Base-by-base conservation (phyloP, 2,888 invertebrate species). In the Hydropsyche betteni region DNA sequence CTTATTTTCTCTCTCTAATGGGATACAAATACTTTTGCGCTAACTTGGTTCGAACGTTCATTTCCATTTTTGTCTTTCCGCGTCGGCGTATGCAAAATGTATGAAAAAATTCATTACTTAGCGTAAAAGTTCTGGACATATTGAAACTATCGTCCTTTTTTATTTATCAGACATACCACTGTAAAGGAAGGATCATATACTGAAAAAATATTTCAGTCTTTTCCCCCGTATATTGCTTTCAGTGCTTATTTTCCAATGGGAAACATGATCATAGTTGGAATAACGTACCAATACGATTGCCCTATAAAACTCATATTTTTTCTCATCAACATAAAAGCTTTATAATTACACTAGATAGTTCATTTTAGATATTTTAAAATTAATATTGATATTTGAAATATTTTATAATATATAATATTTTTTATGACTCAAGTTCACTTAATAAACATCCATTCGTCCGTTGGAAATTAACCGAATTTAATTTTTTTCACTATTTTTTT, bases 91-190 rank as follows among this genome's bases (percentile, higher is more conserved):
- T 44, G 44, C 58, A 24, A 58, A 58, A 58, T 44, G 4, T 10
- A 44, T 24, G 58, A 8, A 16, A 58, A 58, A 58, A 58, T 58
- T 58, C 58, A 58, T 58, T 58, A 16, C 58, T 58, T 16, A 24
- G 44, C 44, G 44, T 24, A 58, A 58, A 58, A 24, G 58, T 58
- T 58, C 24, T 58, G 14, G 58, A 58, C 58, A 58, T 58, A 58
- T 58, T 58, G 58, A 58, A 58, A 16, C 58, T 24, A 58, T 58
- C 58, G 58, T 58, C 58, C 7, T 58, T 58, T 58, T 58, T 58
- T 58, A 8, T 58, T 58, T 16, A 16, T 24, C 8, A 16, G 58
- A 58, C 24, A 24, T 24, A 58, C 16, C 5, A n/a, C 51, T 5
- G 58, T 24, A 58, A 58, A 58, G 24, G 58, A 58, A 58, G 0